Evolutionary conservation across 2,113 vertebrate genomes (phyloP).

Genomic region (Neodontobutis hainanensis): DNA sequence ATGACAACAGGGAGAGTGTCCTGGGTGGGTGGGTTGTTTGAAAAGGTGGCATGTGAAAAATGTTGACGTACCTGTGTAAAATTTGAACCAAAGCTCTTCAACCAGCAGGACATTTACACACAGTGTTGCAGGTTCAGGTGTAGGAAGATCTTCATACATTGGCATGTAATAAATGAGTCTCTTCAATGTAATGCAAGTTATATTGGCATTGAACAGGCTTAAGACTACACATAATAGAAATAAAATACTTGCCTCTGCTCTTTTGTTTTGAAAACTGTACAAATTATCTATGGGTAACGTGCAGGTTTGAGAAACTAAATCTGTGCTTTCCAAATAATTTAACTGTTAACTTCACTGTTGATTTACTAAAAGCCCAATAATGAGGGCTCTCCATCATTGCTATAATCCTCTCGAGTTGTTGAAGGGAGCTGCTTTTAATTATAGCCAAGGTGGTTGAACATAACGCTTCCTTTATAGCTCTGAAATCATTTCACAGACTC

Average conservation of each 20-base stretch:
- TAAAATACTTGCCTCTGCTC: neutral
- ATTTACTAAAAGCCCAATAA: constrained; percentile 49
- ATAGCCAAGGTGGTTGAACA: constrained; percentile 63
- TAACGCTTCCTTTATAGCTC: constrained; percentile 69
- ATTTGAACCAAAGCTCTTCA: no score
- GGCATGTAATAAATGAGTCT: no score
- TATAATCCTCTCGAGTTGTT: constrained; percentile 50
- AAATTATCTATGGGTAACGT: neutral
- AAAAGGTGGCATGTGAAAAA: no score
- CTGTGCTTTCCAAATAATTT: constrained; percentile 22
- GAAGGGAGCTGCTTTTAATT: constrained; percentile 63
- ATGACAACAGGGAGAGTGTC: no score
- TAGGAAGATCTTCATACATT: no score
- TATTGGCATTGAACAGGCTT: no score
- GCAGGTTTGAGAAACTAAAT: constrained; percentile 18
- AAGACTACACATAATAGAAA: no score
- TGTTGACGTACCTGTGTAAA: no score
- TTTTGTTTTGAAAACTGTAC: constrained; percentile 8
- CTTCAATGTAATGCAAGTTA: no score
- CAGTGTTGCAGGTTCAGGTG: no score
- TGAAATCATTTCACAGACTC: constrained; percentile 74
- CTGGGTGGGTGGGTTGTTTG: no score
- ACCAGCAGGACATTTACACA: no score
- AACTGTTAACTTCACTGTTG: constrained; percentile 25
- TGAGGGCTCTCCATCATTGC: constrained; percentile 52